Percentiles rank a stretch among this genome's conserved stretches.
Conservation (phyloP, 2,797 vertebrate species). For the Lithobates sylvaticus region DNA sequence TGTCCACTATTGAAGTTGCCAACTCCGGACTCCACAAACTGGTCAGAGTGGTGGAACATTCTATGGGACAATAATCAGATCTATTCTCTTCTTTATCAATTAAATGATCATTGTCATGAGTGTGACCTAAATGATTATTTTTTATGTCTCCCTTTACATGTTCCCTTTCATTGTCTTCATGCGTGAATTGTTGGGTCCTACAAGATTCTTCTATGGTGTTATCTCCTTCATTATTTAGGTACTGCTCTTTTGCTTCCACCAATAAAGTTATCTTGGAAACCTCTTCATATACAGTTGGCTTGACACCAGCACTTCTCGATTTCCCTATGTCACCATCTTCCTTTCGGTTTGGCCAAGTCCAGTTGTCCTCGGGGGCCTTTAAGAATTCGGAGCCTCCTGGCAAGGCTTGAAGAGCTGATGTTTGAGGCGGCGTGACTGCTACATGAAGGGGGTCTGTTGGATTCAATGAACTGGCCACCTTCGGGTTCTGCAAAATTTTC, state of each 20-base stretch:
- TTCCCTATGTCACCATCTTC: too few relatives aligned
- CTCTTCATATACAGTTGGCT: too few relatives aligned
- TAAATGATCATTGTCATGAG: neutral
- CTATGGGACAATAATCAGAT: neutral
- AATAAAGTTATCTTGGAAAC: neutral
- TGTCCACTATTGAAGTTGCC: neutral
- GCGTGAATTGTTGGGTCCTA: conserved; percentile 13
- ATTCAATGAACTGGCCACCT: neutral
- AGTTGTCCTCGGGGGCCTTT: too few relatives aligned
- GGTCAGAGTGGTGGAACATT: neutral
- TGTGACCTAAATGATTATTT: neutral
- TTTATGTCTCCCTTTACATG: neutral
- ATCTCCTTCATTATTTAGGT: too few relatives aligned
- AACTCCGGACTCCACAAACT: neutral
- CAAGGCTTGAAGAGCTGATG: neutral
- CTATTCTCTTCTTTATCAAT: neutral
- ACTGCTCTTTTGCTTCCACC: too few relatives aligned
- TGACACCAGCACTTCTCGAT: too few relatives aligned
- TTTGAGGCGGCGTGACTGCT: neutral
- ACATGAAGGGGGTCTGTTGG: neutral
- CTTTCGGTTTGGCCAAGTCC: too few relatives aligned
- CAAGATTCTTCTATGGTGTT: too few relatives aligned
- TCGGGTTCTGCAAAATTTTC: neutral
- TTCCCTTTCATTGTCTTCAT: neutral
- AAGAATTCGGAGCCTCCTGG: neutral